A percentile compares a stretch with the other conserved stretches of the same genome.
Conservation (phyloP, 2,797 vertebrate species). For the Cheirogaleus major region DNA sequence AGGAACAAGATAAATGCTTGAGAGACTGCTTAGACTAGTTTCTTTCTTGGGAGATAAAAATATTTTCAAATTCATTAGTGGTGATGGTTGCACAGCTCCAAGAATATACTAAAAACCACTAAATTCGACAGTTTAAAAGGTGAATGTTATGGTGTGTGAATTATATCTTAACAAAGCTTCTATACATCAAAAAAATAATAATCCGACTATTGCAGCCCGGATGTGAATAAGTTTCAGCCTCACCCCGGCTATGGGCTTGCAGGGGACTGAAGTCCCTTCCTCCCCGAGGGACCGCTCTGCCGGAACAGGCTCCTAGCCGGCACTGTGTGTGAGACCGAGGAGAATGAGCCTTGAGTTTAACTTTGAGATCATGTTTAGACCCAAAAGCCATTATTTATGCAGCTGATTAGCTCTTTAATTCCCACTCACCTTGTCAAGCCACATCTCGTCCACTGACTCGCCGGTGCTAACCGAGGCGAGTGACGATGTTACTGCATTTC, state of each 20-base stretch:
- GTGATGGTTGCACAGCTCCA: neutral
- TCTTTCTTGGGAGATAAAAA: neutral
- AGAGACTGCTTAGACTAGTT: neutral
- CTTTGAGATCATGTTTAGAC: neutral
- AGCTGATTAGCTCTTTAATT: neutral
- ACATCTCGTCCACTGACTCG: neutral
- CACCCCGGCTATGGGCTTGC: no score
- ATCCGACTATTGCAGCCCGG: neutral
- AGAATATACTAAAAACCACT: neutral
- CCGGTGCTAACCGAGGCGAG: neutral
- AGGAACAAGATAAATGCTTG: neutral
- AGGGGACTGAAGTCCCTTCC: neutral
- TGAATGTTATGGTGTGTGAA: neutral
- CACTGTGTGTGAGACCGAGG: neutral
- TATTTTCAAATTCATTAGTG: neutral
- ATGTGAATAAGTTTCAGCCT: neutral
- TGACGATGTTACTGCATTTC: conserved; percentile 27
- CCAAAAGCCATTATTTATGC: neutral
- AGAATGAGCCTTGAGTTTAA: neutral
- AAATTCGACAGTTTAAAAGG: neutral
- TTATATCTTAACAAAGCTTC: neutral
- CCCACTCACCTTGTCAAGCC: neutral
- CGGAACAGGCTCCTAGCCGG: neutral
- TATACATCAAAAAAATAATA: neutral
- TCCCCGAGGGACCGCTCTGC: neutral